Conservation (phyloP, 2,113 vertebrate genomes). For the Lophotis ruficrista region DNA sequence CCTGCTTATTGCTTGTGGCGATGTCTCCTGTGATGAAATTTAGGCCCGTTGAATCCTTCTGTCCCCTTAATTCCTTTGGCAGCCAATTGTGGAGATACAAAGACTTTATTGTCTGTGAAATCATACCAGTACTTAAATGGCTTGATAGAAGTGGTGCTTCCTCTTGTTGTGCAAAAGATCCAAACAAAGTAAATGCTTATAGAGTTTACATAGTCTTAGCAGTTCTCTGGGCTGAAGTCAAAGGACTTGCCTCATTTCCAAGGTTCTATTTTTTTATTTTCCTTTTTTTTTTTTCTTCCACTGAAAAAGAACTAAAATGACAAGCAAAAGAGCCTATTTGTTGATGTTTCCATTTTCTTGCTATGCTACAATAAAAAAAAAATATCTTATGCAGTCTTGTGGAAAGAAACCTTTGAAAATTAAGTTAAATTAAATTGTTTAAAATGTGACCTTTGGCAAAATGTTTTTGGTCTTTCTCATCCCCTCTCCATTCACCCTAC, state of each 20-base stretch:
- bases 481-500: not conserved
- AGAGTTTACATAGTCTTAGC: not conserved
- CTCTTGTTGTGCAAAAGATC: not conserved
- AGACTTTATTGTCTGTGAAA: not conserved
- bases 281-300: not conserved
- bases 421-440: not conserved
- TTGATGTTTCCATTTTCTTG: not conserved
- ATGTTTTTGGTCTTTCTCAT: not conserved
- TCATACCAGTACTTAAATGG: not conserved
- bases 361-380: not conserved
- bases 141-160: slow-evolving; percentile 16
- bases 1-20: not conserved
- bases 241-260: not conserved
- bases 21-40: not conserved
- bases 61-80: not conserved
- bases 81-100: not conserved
- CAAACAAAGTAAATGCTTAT: slow-evolving; percentile 1
- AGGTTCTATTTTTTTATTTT: not conserved
- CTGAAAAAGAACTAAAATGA: not conserved
- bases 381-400: not conserved
- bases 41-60: not conserved
- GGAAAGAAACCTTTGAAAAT: not conserved
- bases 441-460: slow-evolving; percentile 41
- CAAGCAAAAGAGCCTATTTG: not conserved
- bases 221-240: not conserved